A percentile compares a stretch with the other conserved stretches of the same genome.
phyloP scores from a whole-genome alignment of 2,797 vertebrate species.

The Trachops cirrhosus region DNA sequence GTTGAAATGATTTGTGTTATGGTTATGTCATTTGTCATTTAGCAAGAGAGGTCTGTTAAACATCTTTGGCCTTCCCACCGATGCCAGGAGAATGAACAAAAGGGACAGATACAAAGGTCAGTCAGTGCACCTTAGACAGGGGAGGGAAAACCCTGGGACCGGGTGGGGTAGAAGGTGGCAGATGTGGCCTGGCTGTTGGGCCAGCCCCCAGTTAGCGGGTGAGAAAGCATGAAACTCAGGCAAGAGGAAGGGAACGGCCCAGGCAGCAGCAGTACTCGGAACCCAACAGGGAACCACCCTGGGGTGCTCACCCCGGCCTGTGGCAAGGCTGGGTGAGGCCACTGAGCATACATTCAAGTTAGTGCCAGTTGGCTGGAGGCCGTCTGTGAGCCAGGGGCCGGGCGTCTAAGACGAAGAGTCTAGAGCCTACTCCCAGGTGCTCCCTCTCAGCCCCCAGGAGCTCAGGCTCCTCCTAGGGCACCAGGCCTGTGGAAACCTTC shows the following conservation, averaged over 20 bases:
- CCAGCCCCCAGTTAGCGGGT: not conserved
- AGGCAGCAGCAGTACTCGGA: not conserved
- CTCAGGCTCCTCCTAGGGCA: not conserved
- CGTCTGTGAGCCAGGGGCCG: not conserved
- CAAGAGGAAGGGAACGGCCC: not conserved
- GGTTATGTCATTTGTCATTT: not conserved
- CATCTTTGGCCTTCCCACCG: not conserved
- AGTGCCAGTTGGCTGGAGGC: not conserved
- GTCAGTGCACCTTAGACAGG: not conserved
- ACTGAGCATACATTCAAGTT: not conserved
- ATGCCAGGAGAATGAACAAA: not conserved
- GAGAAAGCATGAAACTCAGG: not conserved
- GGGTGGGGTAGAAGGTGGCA: not conserved
- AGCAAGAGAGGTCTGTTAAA: slow-evolving; percentile 21
- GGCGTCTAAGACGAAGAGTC: not conserved
- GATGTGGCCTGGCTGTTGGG: not conserved
- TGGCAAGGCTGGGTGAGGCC: not conserved
- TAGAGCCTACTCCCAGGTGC: not conserved
- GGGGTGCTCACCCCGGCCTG: not conserved
- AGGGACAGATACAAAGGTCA: not conserved
- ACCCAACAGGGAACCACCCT: not conserved
- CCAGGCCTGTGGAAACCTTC: not conserved
- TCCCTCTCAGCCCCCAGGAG: not conserved
- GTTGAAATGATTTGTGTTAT: slow-evolving; percentile 12
- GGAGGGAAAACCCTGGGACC: not conserved